These are phyloP conservation scores for Montipora sp. DNA, from an alignment of 64 coral and sea anemone genomes.

Conservation along the genomic window DNA sequence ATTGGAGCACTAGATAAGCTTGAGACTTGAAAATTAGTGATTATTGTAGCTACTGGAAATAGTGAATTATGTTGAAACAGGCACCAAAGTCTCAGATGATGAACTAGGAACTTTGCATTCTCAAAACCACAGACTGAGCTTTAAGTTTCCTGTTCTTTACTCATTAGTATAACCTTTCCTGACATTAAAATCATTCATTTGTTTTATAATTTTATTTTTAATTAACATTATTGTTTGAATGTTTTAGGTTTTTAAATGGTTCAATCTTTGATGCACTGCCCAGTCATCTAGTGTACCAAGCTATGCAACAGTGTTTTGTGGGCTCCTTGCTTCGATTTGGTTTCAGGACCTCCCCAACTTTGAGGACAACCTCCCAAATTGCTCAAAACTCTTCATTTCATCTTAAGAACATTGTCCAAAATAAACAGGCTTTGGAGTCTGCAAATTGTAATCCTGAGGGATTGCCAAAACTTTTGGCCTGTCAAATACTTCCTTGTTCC, in stretches of 20 bases:
- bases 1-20: too few species aligned
- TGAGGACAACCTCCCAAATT: neutral
- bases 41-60: too few species aligned
- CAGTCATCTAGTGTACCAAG: slow-evolving; percentile 36
- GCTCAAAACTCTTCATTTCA: slow-evolving; percentile 40
- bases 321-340: slow-evolving; percentile 39
- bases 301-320: slow-evolving; percentile 69
- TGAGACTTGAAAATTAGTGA: too few species aligned
- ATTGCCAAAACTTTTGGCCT: slow-evolving; percentile 52
- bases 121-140: too few species aligned
- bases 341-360: neutral
- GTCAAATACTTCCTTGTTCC: slow-evolving; percentile 13
- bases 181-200: too few species aligned
- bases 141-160: too few species aligned
- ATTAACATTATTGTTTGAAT: neutral
- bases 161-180: too few species aligned
- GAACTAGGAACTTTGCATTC: too few species aligned
- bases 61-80: too few species aligned
- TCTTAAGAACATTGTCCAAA: slow-evolving; percentile 40
- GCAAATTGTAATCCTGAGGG: neutral
- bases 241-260: slow-evolving; percentile 39
- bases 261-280: slow-evolving; percentile 7
- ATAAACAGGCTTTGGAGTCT: neutral
- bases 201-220: too few species aligned
- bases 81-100: too few species aligned